Evolutionary conservation across 1,140 invertebrate genomes (phyloP).

Genomic region (Drosophila equinoxialis): DNA sequence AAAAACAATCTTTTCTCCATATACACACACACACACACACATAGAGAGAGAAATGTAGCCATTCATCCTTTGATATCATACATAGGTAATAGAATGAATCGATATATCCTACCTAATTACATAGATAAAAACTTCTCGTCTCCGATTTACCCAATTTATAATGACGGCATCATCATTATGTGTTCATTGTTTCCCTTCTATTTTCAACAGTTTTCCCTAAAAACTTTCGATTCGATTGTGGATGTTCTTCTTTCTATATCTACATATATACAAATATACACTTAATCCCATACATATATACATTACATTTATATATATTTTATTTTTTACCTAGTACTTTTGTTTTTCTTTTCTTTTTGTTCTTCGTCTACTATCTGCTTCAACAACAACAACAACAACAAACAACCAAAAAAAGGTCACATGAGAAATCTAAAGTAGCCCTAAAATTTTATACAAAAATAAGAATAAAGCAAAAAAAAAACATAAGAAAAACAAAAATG

Average conservation of each 20-base stretch:
- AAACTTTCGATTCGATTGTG: conserved; percentile 33
- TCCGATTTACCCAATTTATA: conserved; percentile 22
- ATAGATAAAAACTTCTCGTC: conserved; percentile 3
- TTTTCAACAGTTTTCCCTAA: neutral
- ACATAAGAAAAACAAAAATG: conserved; percentile 7
- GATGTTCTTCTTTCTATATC: conserved; percentile 6
- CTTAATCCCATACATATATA: neutral
- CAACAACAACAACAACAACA: conserved; percentile 7
- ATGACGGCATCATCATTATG: conserved; percentile 17
- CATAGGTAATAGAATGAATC: neutral
- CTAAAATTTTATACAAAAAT: conserved; percentile 56
- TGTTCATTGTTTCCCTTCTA: conserved; percentile 29
- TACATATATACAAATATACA: conserved; percentile 6
- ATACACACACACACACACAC: neutral
- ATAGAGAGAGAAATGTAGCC: too few species aligned
- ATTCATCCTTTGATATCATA: too few species aligned
- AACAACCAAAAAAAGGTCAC: conserved; percentile 37
- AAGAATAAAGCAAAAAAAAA: conserved; percentile 14
- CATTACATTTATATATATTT: neutral
- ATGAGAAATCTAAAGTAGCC: conserved; percentile 62
- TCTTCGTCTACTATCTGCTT: conserved; percentile 55
- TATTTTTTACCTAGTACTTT: neutral
- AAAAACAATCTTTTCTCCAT: conserved; percentile 14
- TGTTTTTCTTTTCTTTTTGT: conserved; percentile 34
- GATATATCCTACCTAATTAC: conserved; percentile 1